Base-by-base conservation (phyloP, 2,797 vertebrate species). In the Melanotaenia pygmaea region DNA sequence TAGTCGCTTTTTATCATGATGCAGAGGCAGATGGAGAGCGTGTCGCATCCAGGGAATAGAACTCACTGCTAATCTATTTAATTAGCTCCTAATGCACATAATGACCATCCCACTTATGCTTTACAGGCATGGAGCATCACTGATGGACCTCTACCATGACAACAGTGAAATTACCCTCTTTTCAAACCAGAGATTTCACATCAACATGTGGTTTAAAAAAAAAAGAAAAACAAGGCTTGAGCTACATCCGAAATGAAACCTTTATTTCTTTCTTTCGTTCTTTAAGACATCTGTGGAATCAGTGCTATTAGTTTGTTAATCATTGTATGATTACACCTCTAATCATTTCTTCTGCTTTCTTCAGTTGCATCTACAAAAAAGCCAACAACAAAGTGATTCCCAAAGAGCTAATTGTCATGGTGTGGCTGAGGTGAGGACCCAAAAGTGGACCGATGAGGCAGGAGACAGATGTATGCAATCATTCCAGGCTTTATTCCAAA, bases 11-110 rank as follows among this genome's bases (percentile, higher is more conserved):
- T 80, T 58, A 81, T 82, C 28, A 14, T 24, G 67, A 35, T 56
- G 67, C 54, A 22, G 40, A 66, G 13, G 65, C 65, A 79, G 69
- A 71, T 59, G 38, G 57, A 65, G 34, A 37, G 59, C 32, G 11
- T 3, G 4, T 50, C 62, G 66, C 30, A 47, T 70, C 67, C 58
- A 56, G 63, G 63, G 77, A 77, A 80, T 34, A 58, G 59, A 80
- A 77, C 63, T 77, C 34, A 26, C 51, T 35, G 72, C 72, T 79
- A 70, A 84, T 88, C 69, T 71, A 81, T 86, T 85, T 83, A 70
- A 82, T 85, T 85, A 81, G 56, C 37, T 32, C 5, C 73, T 72
- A 82, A 85, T 82, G 54, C 75, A 76, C 68, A 64, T 77, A 80
- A 85, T 84, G 62, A 79, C 66, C 18, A 38, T 63, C 5, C 1